Conservation (phyloP, 2,888 invertebrate species). For the Matsumyia berberina region DNA sequence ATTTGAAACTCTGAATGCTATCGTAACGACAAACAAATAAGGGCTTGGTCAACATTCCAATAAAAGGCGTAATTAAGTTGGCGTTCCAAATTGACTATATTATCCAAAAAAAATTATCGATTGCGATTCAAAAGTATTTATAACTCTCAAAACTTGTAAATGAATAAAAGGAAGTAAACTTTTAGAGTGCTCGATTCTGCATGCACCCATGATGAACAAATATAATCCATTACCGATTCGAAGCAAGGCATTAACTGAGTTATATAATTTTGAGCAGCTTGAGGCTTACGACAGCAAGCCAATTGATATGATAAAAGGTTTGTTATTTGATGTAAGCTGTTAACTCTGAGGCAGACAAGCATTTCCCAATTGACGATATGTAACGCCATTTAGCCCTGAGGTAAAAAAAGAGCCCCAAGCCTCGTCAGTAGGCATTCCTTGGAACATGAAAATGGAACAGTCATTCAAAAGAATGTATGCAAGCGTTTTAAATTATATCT, state of each 20-base stretch:
- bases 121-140: slow-evolving; percentile 6
- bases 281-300: slow-evolving; percentile 10
- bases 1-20: slow-evolving; percentile 8
- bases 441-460: no score
- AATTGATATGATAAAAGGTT: slow-evolving; percentile 14
- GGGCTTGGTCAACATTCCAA: slow-evolving; percentile 42
- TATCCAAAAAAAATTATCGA: slow-evolving; percentile 2
- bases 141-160: neutral
- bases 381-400: neutral
- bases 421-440: neutral
- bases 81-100: neutral
- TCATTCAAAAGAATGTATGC: no score
- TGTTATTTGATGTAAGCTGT: neutral
- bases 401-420: neutral
- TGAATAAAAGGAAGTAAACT: neutral
- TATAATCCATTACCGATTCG: slow-evolving; percentile 6
- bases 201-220: neutral
- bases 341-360: neutral
- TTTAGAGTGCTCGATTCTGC: slow-evolving; percentile 4
- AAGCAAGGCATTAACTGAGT: no score
- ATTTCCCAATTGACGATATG: neutral
- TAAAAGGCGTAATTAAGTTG: neutral
- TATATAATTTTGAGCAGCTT: slow-evolving; percentile 1
- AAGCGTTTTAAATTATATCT: no score
- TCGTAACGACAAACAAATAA: slow-evolving; percentile 21